Conservation (phyloP, 1,140 invertebrate genomes). For the Pogonognathellus flavescens region DNA sequence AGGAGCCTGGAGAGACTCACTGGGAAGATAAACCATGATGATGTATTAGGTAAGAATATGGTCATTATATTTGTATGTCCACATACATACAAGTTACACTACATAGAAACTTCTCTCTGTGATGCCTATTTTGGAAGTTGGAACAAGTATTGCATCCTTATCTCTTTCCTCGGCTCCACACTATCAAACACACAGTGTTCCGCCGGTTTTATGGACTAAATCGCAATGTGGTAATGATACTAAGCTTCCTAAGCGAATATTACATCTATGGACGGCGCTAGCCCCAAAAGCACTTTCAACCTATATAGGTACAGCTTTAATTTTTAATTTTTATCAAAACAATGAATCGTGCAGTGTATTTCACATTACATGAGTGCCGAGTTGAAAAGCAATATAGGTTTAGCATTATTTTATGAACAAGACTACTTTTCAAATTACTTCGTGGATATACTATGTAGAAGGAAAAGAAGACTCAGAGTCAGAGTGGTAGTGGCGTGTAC, state of each 20-base stretch:
- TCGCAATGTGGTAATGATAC: neutral
- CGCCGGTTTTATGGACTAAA: slow-evolving; percentile 8
- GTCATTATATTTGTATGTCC: neutral
- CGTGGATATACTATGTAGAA: no score
- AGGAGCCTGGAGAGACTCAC: slow-evolving; percentile 29
- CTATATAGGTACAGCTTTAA: neutral
- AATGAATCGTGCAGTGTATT: neutral
- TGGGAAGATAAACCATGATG: slow-evolving; percentile 28
- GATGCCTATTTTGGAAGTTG: neutral
- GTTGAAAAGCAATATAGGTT: neutral
- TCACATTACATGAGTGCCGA: neutral
- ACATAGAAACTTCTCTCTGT: neutral
- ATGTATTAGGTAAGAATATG: slow-evolving; percentile 42
- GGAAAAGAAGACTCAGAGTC: no score
- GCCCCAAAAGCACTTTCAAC: no score
- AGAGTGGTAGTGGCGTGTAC: no score
- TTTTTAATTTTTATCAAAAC: slow-evolving; percentile 9
- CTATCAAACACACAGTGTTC: slow-evolving; percentile 7
- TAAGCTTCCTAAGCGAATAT: no score
- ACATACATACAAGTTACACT: neutral
- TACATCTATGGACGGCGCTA: no score
- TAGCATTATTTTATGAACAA: neutral
- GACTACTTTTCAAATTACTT: no score
- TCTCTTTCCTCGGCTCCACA: neutral
- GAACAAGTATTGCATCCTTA: neutral